Evolutionary conservation across 1,140 invertebrate species (phyloP), one percentile per base, ranked within the genome.

Genomic region (Platyscapa corneri): DNA sequence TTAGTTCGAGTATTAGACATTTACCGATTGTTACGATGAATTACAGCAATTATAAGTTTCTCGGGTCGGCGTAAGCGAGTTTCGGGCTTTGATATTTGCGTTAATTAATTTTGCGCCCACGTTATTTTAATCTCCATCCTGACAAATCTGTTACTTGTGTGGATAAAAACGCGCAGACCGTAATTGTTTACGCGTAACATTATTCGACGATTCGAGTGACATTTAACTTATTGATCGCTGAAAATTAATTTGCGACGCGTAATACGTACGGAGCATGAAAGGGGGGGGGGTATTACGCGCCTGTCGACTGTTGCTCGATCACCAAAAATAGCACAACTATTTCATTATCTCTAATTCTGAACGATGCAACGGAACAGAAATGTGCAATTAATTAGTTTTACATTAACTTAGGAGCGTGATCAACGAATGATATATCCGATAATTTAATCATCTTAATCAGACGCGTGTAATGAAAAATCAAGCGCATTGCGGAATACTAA

Each of bases 401-500:
- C 37, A 64, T 83, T 60, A 42, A 60, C 32, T 64, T 75, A 82
- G 20, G 23, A n/a, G 42, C 20, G 37, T 70, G 67, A 83, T 82
- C 56, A 49, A 34, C 67, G 34, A 49, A 78, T 83, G 77, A 83
- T 67, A 3, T 60, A 67, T 32, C 77, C 16, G 18, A 42, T 23
- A 76, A 83, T 83, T 83, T 34, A n/a, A 77, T 83, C 34, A 77
- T 16, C 27, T 20, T 16, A 3, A 6, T 18, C 53, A 16, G n/a
- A 34, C n/a, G 32, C 18, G 37, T 67, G 42, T 37, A 60, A 74
- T 32, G 27, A 74, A 74, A 60, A 82, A 74, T 82, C 42, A 82
- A 74, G 39, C 37, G 49, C 3, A 42, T 16, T 23, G 7, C 2
- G 27, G 23, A 60, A 3, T 60, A 46, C 20, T 76, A 83, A 75